These are phyloP conservation scores for Heliconius eleuchia DNA, from an alignment of 1,140 invertebrate genomes.

Conservation along the genomic window DNA sequence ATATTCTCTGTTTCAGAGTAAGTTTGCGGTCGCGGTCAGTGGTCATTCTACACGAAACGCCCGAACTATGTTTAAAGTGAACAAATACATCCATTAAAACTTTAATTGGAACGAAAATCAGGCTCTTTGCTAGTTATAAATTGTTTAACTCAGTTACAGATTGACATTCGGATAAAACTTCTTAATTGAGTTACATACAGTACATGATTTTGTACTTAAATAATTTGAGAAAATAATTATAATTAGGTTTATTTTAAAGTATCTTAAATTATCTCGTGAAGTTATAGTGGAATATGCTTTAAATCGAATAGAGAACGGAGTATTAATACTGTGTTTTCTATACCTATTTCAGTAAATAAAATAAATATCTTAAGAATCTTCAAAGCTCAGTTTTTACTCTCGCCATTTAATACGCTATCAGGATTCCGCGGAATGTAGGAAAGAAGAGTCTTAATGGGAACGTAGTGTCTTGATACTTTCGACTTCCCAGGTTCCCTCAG, in stretches of 20 bases:
- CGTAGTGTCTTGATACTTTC: too few relatives aligned
- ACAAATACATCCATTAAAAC: conserved; percentile 34
- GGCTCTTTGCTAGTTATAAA: conserved; percentile 29
- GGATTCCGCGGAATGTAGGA: too few relatives aligned
- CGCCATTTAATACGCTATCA: too few relatives aligned
- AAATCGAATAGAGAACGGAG: background rate
- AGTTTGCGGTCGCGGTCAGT: conserved; percentile 6
- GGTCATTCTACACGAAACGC: conserved; percentile 12
- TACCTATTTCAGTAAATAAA: too few relatives aligned
- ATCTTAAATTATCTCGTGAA: background rate
- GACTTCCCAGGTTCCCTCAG: too few relatives aligned
- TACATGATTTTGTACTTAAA: conserved; percentile 7
- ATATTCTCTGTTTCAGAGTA: background rate
- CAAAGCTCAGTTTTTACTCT: too few relatives aligned
- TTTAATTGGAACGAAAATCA: conserved; percentile 27
- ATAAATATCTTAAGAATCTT: too few relatives aligned
- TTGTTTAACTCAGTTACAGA: conserved; percentile 21
- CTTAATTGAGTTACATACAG: conserved; percentile 21
- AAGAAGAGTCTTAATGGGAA: too few relatives aligned
- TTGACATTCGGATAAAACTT: conserved; percentile 30
- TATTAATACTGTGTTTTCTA: too few relatives aligned
- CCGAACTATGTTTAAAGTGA: conserved; percentile 29
- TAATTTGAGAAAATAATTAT: background rate
- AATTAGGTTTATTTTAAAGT: background rate
- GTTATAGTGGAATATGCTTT: background rate